Evolutionary conservation across 2,888 invertebrate species (phyloP), one percentile per base, ranked within the genome.

Genomic region (Drosophila rubida): DNA sequence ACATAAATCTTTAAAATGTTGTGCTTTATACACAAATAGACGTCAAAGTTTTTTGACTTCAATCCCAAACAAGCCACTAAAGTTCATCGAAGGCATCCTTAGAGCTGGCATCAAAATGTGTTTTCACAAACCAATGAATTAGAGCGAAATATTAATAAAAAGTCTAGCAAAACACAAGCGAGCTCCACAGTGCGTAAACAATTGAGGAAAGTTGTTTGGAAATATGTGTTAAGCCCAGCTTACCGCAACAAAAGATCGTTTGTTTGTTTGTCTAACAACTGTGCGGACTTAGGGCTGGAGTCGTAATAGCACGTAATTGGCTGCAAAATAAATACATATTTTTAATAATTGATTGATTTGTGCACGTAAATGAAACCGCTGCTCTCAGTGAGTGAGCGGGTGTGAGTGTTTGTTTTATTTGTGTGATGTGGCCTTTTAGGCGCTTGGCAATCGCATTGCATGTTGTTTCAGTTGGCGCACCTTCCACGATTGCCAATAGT

Each of bases 381-480:
- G 19, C 19, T 2, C 19, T 8, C 4, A 9, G 11, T 19, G 11
- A 2, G 30, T 46, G 13, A 11, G 22, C 27, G 9, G 2, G 25
- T 25, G 9, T 57, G 2, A 9, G 4, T 4, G 5, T 46, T 11
- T 54, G 11, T 19, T 16, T 23, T 13, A 35, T 7, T 14, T 50
- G 9, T 30, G 22, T 35, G 27, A 27, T 32, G 27, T 57, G 45
- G 14, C n/a, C 42, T 58, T 44, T 53, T 64, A 32, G 65, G 23
- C 32, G 30, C 23, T 37, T 32, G 50, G 32, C 46, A 59, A 30
- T 50, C 22, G 35, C 57, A 25, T 39, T 42, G 58, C 2, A 25
- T 69, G 65, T 66, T 75, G 30, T 75, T 76, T 58, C 63, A 61
- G 41, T 54, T 62, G 65, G 48, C 39, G 50, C 69, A 82, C 68